Base-by-base conservation (phyloP, 2,113 vertebrate species). In the Protobothrops flavoviridis region DNA sequence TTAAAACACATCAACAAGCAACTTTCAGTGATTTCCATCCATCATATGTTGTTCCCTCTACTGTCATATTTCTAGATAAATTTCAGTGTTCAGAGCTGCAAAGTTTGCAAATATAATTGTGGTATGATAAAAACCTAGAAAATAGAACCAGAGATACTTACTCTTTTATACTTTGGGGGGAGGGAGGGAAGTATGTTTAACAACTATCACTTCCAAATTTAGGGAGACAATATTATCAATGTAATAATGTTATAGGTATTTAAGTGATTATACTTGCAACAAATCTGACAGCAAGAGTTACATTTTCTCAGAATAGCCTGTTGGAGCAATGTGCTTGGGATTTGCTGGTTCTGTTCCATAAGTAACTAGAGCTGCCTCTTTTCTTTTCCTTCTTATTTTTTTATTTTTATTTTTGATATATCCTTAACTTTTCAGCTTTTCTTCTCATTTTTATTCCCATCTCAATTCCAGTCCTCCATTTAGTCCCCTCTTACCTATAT, bases 31-130 rank as follows among this genome's bases (percentile, higher is more conserved):
- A 74, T 90, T 17, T 90, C 17, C 11, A n/a, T 11, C 93, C 90
- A 17, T 0, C 91, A 39, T 45, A 0, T 43, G 1, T 45, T 50
- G 15, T 59, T 24, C 23, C 53, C 8, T 5, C 55, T 45, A 10
- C 21, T 8, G 5, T 33, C 10, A 91, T 45, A 39, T 91, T 87
- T 93, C 39, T 85, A 74, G 61, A 59, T 81, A 85, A 61, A n/a
- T 87, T 24, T 10, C 50, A 33, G 17, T 61, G 13, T 69, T 92
- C 11, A 69, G 26, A 33, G 13, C 48, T 88, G 85, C 43, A 43
- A 17, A 33, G 9, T 45, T 24, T 43, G 24, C 20, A 52, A 50
- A 45, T 39, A 26, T 87, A 45, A 15, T 69, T 0, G 12, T 10
- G 29, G 7, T n/a, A 48, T 64, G 55, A 29, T 29, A 85, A 50